A percentile compares a stretch with the other conserved stretches of the same genome.
These are phyloP conservation scores for Platycnemis pennipes DNA, from an alignment of 2,888 invertebrate species.

Conservation along the genomic window DNA sequence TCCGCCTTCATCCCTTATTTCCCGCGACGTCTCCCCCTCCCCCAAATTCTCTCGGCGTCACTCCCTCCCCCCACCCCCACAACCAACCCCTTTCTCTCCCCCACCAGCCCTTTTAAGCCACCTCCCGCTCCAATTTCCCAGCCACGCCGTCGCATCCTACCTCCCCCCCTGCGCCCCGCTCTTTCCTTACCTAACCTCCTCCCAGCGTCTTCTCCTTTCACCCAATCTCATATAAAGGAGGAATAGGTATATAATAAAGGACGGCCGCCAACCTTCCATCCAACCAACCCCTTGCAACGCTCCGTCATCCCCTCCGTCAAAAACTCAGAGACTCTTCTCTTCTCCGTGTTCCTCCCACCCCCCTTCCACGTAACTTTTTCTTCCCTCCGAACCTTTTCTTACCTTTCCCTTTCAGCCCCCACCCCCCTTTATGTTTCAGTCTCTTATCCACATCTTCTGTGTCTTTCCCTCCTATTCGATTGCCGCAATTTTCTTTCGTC, in stretches of 20 bases:
- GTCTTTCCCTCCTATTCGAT: background rate
- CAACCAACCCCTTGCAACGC: no score
- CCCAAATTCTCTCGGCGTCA: no score
- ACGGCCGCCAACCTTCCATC: no score
- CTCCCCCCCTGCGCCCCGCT: background rate
- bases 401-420: slow-evolving; percentile 6
- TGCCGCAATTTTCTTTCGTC: slow-evolving; percentile 4
- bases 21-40: slow-evolving; percentile 3
- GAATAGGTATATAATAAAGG: no score
- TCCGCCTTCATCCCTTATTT: background rate
- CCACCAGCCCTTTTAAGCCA: background rate
- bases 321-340: background rate
- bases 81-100: background rate
- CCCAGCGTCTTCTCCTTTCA: slow-evolving; percentile 3
- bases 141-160: background rate
- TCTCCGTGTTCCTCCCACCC: background rate
- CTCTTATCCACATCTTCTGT: background rate
- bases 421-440: slow-evolving; percentile 13
- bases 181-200: background rate
- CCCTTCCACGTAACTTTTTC: background rate
- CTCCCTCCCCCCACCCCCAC: no score
- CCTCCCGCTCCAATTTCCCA: background rate
- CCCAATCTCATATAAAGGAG: background rate
- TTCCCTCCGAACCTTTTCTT: background rate
- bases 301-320: slow-evolving; percentile 28